These are phyloP conservation scores for Noctua janthe DNA, from an alignment of 2,888 invertebrate genomes.

Conservation along the genomic window DNA sequence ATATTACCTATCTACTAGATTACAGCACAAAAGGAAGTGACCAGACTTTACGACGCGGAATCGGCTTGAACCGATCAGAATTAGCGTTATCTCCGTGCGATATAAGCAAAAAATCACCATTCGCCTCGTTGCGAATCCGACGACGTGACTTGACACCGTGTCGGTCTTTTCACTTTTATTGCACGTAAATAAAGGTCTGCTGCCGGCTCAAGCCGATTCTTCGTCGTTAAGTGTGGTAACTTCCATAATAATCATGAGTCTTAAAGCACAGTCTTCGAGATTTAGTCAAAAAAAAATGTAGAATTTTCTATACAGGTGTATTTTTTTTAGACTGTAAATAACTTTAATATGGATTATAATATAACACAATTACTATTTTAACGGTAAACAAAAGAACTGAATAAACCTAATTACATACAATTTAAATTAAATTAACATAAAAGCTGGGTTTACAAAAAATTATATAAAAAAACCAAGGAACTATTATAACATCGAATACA, in stretches of 20 bases:
- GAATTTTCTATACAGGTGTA: neutral
- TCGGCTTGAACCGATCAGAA: neutral
- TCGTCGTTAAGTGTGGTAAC: neutral
- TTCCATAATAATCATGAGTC: neutral
- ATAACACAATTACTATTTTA: constrained; percentile 26
- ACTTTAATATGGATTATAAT: constrained; percentile 36
- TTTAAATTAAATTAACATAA: constrained; percentile 42
- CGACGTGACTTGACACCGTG: no score
- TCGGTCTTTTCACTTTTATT: no score
- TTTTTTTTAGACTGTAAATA: neutral
- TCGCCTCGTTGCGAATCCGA: neutral
- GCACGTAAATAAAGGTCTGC: no score
- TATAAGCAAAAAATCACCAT: neutral
- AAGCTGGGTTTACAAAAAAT: constrained; percentile 21
- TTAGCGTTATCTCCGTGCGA: neutral
- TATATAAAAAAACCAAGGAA: constrained; percentile 39
- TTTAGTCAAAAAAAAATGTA: no score
- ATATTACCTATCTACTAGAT: neutral
- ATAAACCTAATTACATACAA: constrained; percentile 45
- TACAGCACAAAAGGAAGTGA: neutral
- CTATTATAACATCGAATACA: constrained; percentile 27
- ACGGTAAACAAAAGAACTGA: constrained; percentile 41
- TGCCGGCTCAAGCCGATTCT: no score
- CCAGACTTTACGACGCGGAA: neutral
- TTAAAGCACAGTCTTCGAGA: neutral